These are phyloP conservation scores for Lucilia sericata DNA, from an alignment of 1,140 invertebrate species.

Conservation along the genomic window DNA sequence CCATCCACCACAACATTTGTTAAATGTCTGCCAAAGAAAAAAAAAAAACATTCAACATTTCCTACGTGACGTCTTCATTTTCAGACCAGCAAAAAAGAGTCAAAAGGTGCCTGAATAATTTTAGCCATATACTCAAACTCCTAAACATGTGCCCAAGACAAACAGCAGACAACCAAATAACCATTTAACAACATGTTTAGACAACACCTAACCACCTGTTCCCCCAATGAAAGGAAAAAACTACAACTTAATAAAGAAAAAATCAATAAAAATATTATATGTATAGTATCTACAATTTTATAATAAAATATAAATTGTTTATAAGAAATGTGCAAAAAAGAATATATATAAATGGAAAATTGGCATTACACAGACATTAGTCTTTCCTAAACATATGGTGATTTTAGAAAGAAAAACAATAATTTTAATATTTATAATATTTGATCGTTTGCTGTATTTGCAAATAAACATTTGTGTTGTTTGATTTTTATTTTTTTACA, in stretches of 20 bases:
- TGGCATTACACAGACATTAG: neutral
- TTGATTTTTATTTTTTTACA: no score
- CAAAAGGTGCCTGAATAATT: neutral
- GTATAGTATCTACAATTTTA: neutral
- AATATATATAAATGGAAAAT: neutral
- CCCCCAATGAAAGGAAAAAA: neutral
- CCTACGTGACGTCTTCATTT: constrained; percentile 11
- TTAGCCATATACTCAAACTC: neutral
- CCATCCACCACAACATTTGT: constrained; percentile 10
- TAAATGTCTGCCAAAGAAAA: neutral
- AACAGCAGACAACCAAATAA: neutral
- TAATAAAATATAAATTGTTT: neutral
- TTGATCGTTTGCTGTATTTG: no score
- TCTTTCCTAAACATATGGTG: no score
- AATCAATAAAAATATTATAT: constrained; percentile 24
- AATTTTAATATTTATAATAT: no score
- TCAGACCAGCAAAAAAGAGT: neutral
- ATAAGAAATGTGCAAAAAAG: neutral
- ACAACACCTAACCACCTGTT: neutral
- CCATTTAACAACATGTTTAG: neutral
- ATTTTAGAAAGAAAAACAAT: no score
- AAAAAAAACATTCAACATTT: neutral
- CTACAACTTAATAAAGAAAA: neutral
- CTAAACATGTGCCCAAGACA: neutral
- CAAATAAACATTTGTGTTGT: no score